phyloP scores from a whole-genome alignment of 2,113 vertebrate genomes.

The Salvelinus sp. region DNA sequence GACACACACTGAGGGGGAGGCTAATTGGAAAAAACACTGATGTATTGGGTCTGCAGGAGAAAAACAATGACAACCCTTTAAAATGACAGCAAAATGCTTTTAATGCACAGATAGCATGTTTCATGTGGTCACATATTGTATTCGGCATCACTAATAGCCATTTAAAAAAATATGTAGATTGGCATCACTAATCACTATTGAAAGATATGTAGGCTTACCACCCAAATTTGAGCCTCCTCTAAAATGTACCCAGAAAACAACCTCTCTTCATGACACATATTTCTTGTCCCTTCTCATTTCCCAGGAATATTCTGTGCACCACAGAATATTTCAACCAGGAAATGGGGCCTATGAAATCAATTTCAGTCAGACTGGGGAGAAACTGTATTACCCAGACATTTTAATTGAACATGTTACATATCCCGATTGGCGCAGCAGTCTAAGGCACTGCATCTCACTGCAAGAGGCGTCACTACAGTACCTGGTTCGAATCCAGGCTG shows the following conservation, averaged over 20 bases:
- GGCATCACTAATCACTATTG: no score
- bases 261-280: no score
- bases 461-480: no score
- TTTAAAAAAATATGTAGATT: no score
- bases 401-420: background rate
- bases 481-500: no score
- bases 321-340: background rate
- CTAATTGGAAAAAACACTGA: background rate
- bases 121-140: background rate
- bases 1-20: background rate
- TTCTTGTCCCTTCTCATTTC: no score
- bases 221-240: no score
- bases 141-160: no score
- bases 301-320: background rate
- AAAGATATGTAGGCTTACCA: no score
- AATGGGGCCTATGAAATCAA: background rate
- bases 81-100: background rate
- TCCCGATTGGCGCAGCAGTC: no score
- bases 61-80: background rate
- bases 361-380: background rate
- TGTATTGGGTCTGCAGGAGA: background rate
- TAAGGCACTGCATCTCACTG: background rate
- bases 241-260: no score
- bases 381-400: constrained; percentile 6
- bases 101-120: background rate